Conservation (phyloP, 1,140 invertebrate genomes). For the Rhopalosiphum maidis region DNA sequence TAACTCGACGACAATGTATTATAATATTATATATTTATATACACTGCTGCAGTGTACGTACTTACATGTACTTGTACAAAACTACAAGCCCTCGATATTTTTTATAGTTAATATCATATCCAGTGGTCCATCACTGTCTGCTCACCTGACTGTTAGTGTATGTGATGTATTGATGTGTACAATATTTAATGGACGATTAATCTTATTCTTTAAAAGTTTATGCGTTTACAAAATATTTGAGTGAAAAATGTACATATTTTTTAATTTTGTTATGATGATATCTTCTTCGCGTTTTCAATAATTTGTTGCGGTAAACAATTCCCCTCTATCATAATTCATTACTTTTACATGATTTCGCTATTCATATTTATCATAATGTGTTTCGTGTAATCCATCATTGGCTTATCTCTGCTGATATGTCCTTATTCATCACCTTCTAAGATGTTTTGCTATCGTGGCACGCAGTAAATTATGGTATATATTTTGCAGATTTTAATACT, state of each 20-base stretch:
- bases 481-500: not conserved
- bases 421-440: not conserved
- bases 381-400: not conserved
- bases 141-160: not conserved
- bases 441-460: not conserved
- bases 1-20: not conserved
- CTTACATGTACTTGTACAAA: not conserved
- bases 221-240: not conserved
- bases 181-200: not conserved
- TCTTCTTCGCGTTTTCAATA: not conserved
- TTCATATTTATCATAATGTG: not conserved
- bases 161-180: no score
- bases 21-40: not conserved
- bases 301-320: not conserved
- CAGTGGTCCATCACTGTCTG: no score
- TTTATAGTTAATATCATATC: not conserved
- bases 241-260: not conserved
- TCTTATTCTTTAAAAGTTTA: not conserved
- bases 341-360: not conserved
- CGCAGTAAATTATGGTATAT: not conserved
- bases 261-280: not conserved
- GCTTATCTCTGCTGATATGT: not conserved
- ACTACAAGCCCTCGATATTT: not conserved
- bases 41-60: not conserved
- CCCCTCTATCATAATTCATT: not conserved